Base-by-base conservation (phyloP, 2,888 invertebrate species). In the Mimas tiliae region DNA sequence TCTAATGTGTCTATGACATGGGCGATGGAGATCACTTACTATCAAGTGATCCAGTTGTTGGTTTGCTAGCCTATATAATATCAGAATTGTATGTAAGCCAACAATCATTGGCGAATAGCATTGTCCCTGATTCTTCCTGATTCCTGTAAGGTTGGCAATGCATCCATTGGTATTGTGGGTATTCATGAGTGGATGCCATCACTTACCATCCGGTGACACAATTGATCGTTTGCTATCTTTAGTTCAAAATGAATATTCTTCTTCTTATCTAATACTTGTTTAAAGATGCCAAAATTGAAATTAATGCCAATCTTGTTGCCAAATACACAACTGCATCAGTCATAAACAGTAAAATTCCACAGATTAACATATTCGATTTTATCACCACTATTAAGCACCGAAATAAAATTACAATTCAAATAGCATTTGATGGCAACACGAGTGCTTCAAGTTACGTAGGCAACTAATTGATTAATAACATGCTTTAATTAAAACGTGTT, bases 401-500 rank as follows among this genome's bases (percentile, higher is more conserved):
- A 19, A 58, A 48, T 63, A 48, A 50, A 47, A 50, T 48, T 63
- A 50, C 33, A 63, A 63, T 63, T 63, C 63, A 58, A 58, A 58
- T 58, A 58, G 34, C 38, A 55, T 38, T 52, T 52, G 11, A 55
- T 38, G 34, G 42, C 38, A 58, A 42, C 16, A 12, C 38, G 34
- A 55, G 38, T 19, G 42, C 58, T 19, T 42, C 42, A 6, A 58
- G 58, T 38, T 38, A 16, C 16, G 42, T 42, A 19, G 58, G 19
- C 16, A 38, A 6, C 58, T 58, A 58, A 58, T 58, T 58, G 58
- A 58, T 58, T 58, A 58, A 58, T 52, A 52, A 52, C 19, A 58
- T 16, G 12, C 50, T 45, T 47, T 48, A 27, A 47, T 45, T 33
- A 47, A 63, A 63, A 63, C 47, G 27, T 33, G 62, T 63, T 63